These are phyloP conservation scores for Peromyscus maniculatus DNA, from an alignment of 2,113 vertebrate species.

Conservation along the genomic window DNA sequence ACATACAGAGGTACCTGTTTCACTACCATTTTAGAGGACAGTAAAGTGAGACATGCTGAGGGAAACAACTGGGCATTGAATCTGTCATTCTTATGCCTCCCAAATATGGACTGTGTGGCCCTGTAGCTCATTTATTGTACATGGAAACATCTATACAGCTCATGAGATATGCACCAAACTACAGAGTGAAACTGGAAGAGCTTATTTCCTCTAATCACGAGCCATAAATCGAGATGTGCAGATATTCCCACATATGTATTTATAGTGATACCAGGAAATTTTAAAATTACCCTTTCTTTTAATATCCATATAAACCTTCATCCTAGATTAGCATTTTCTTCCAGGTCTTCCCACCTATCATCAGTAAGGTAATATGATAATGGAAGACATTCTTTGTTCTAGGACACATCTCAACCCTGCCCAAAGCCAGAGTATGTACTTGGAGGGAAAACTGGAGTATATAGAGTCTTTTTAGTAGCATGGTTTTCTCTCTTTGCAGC, in stretches of 20 bases:
- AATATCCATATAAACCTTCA: neutral
- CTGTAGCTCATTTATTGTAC: fast-evolving
- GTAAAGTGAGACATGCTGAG: neutral
- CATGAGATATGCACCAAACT: neutral
- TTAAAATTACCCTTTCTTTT: neutral
- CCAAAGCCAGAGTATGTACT: neutral
- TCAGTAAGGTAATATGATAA: neutral
- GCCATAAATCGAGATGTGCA: neutral
- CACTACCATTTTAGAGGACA: neutral
- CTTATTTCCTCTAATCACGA: neutral
- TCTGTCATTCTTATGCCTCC: neutral
- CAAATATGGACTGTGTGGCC: neutral
- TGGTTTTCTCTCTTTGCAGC: neutral
- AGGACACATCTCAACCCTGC: neutral
- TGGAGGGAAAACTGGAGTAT: neutral
- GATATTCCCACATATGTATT: neutral
- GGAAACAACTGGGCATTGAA: neutral
- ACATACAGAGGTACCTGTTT: neutral
- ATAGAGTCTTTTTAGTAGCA: neutral
- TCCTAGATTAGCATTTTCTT: neutral
- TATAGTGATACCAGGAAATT: neutral
- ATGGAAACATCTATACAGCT: neutral
- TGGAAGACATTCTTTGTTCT: neutral
- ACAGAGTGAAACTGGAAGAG: neutral
- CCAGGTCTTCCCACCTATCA: neutral